Percentiles rank a stretch among this genome's conserved stretches.
Evolutionary conservation across 1,140 invertebrate species (phyloP).

Genomic region (Trichogramma pretiosum): DNA sequence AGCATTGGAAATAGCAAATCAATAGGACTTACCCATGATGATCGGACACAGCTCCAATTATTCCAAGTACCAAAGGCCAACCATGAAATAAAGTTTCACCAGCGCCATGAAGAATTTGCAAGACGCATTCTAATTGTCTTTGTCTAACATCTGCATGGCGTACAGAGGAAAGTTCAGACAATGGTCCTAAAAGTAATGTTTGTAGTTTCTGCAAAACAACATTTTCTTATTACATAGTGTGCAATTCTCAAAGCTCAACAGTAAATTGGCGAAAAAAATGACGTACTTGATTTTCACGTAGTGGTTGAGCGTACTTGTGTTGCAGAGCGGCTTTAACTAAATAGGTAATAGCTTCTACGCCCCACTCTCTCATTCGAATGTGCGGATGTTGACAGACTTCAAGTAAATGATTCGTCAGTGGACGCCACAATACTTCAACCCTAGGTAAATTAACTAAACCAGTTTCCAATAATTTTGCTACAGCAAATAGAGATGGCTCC

Average conservation of each 20-base stretch:
- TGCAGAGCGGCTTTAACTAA: conserved; percentile 87
- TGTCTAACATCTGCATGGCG: conserved; percentile 88
- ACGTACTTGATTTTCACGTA: conserved; percentile 77
- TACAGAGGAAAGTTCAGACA: conserved; percentile 82
- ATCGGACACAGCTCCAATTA: conserved; percentile 88
- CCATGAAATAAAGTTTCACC: conserved; percentile 86
- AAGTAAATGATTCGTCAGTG: conserved; percentile 90
- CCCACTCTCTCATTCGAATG: conserved; percentile 92
- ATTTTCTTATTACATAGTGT: conserved; percentile 11
- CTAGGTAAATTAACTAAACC: conserved; percentile 88
- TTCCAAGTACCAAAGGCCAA: conserved; percentile 89
- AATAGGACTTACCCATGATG: conserved; percentile 68
- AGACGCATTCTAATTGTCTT: conserved; percentile 88
- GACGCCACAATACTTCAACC: conserved; percentile 91
- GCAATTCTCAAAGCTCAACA: not conserved
- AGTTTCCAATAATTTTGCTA: conserved; percentile 94
- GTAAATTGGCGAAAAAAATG: conserved; percentile 17
- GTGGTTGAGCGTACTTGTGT: conserved; percentile 74
- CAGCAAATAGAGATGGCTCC: conserved; percentile 94
- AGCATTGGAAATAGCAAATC: conserved; percentile 6
- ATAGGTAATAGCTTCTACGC: conserved; percentile 91
- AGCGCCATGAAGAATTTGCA: conserved; percentile 84
- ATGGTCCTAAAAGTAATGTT: conserved; percentile 74
- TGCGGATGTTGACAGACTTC: conserved; percentile 96
- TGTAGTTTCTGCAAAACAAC: conserved; percentile 61